Conservation (phyloP, 1,140 invertebrate species). For the Magallana angulata region DNA sequence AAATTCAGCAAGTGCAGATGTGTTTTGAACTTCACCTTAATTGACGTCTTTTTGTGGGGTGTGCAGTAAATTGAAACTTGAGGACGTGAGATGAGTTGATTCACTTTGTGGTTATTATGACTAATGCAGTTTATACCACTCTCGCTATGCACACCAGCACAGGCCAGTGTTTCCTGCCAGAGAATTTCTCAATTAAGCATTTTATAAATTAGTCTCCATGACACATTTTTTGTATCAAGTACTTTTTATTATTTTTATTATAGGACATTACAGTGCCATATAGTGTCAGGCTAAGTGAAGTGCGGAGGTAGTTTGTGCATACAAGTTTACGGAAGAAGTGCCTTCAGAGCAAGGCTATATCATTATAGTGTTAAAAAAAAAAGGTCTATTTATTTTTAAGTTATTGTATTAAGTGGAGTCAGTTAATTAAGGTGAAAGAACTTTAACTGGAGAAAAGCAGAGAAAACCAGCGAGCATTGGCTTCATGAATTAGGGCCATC, state of each 20-base stretch:
- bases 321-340: too few relatives aligned
- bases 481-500: too few relatives aligned
- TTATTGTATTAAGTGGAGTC: too few relatives aligned
- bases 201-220: neutral
- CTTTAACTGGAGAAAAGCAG: too few relatives aligned
- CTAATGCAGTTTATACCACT: neutral
- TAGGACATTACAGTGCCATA: neutral
- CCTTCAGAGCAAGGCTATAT: too few relatives aligned
- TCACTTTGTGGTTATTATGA: constrained; percentile 18
- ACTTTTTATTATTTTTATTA: neutral
- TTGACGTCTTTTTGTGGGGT: neutral
- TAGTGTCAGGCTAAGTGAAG: too few relatives aligned
- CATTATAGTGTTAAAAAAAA: too few relatives aligned
- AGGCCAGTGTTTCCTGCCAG: neutral
- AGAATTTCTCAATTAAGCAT: neutral
- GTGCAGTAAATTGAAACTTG: neutral
- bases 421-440: too few relatives aligned
- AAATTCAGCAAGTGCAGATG: neutral
- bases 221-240: neutral
- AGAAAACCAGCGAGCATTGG: too few relatives aligned
- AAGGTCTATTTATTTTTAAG: too few relatives aligned
- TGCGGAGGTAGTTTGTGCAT: too few relatives aligned
- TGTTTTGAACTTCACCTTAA: neutral
- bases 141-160: neutral
- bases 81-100: neutral